Base-by-base conservation (phyloP, 2,113 vertebrate genomes). In the Nyctereutes procyonoides region DNA sequence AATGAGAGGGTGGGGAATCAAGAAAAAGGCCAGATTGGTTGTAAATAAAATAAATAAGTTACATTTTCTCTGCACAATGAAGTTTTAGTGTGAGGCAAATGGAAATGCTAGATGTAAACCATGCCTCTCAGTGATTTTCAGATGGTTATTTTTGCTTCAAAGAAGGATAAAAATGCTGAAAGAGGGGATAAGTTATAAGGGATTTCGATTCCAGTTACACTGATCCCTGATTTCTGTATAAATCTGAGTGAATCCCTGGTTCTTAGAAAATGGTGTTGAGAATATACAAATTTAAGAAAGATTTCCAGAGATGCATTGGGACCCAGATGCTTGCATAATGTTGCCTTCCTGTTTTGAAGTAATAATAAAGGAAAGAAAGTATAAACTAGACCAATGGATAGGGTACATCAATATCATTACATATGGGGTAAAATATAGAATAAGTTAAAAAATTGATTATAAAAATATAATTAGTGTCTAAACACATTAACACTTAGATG, bases 401-500 rank as follows among this genome's bases (percentile, higher is more conserved):
- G 38, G 38, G 38, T 38, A 38, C 38, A 38, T 38, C 38, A 38
- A 38, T 38, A 38, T 38, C 38, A 38, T 38, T 38, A 38, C 38
- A 38, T 38, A 38, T 38, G 38, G 56, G 15, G 1, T 32, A 90
- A 97, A 74, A 79, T n/a, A 92, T 22, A 83, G 5, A 90, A 58
- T 10, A 22, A 35, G 12, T 56, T 20, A 92, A 91, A 79, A 12
- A 84, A 63, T 81, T 74, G 43, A 94, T 65, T 58, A 95, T 76
- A 73, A 79, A 14, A 24, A 9, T 83, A 38, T 28, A 77, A 89
- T 85, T 71, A 95, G 3, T 20, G 2, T 89, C 3, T 5, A 89
- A 93, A 85, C 24, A 91, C 92, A 90, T 62, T 91, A 85, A 97
- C 58, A 92, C 19, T 85, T 53, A 53, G 43, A 62, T 76, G 4